phyloP scores from a whole-genome alignment of 2,888 invertebrate species.

The Apamea sordens region DNA sequence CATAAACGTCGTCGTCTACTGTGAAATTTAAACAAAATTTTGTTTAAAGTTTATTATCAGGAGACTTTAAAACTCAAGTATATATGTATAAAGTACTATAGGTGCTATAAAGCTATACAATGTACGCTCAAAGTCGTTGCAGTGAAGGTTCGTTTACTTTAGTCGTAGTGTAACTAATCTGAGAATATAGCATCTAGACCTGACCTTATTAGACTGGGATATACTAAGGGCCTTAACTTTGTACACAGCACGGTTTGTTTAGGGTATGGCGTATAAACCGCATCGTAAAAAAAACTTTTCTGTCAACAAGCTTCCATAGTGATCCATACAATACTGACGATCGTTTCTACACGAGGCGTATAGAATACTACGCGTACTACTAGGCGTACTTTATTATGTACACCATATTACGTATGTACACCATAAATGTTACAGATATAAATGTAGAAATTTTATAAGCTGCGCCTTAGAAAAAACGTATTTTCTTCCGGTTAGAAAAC shows the following conservation, averaged over 20 bases:
- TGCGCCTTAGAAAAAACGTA: neutral
- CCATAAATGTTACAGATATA: too few species aligned
- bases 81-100: slow-evolving; percentile 26
- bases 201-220: slow-evolving; percentile 39
- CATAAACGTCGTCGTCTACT: slow-evolving; percentile 68
- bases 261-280: neutral
- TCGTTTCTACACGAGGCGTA: neutral
- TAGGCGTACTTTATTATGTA: too few species aligned
- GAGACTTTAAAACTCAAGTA: slow-evolving; percentile 57
- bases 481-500: neutral
- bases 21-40: slow-evolving; percentile 70
- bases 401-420: too few species aligned
- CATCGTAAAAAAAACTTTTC: neutral
- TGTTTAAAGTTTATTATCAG: slow-evolving; percentile 64
- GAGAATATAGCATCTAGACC: slow-evolving; percentile 23
- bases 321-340: neutral
- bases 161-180: slow-evolving; percentile 36
- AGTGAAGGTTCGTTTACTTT: slow-evolving; percentile 42
- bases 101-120: slow-evolving; percentile 45
- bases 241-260: neutral
- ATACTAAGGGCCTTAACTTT: slow-evolving; percentile 5
- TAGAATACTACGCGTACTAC: too few species aligned
- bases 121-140: slow-evolving; percentile 47
- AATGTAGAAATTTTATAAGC: too few species aligned
- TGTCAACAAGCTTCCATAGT: neutral